A percentile compares a stretch with the other conserved stretches of the same genome.
These are phyloP conservation scores for Habropoda laboriosa DNA, from an alignment of 1,140 invertebrate species.

Conservation along the genomic window DNA sequence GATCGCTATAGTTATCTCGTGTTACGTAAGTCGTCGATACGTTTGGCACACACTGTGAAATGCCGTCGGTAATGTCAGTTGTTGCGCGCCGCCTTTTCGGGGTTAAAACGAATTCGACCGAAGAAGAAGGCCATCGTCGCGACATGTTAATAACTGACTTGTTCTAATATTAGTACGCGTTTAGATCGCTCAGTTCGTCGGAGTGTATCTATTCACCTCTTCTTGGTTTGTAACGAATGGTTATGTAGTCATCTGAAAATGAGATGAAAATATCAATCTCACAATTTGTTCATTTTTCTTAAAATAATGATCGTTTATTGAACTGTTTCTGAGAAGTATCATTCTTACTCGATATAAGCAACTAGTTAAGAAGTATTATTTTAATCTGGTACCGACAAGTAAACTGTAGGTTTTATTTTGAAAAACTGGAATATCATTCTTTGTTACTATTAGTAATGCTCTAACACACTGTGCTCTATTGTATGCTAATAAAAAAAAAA, in stretches of 20 bases:
- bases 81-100: background rate
- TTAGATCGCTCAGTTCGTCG: constrained; percentile 26
- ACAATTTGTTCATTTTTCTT: background rate
- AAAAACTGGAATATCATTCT: too few relatives aligned
- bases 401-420: too few relatives aligned
- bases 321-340: background rate
- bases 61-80: background rate
- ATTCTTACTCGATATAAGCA: background rate
- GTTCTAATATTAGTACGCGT: constrained; percentile 42
- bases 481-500: too few relatives aligned
- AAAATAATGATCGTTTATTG: too few relatives aligned
- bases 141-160: constrained; percentile 19
- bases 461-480: too few relatives aligned
- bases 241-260: constrained; percentile 93
- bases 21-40: constrained; percentile 29
- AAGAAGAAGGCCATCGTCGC: constrained; percentile 9
- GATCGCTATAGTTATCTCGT: constrained; percentile 29
- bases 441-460: too few relatives aligned
- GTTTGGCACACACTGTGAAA: background rate
- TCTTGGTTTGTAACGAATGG: constrained; percentile 92
- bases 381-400: too few relatives aligned
- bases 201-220: constrained; percentile 88
- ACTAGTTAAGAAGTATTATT: too few relatives aligned
- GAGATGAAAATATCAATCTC: constrained; percentile 39
- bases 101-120: background rate